A percentile compares a stretch with the other conserved stretches of the same genome.
Conservation (phyloP, 92 coral and sea anemone species). For the Diadumene lineata region DNA sequence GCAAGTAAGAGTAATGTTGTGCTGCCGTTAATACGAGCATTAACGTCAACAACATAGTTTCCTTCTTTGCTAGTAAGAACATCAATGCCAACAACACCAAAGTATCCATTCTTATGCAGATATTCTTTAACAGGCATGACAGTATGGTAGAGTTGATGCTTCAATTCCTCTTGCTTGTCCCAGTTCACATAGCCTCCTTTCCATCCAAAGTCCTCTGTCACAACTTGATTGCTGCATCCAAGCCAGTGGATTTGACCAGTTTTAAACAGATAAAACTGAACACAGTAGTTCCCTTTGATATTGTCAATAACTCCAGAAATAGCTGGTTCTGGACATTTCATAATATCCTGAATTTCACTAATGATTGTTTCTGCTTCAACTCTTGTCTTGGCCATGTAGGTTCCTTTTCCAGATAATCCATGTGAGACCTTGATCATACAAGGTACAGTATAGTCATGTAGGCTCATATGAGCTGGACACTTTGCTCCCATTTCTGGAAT, state of each 20-base stretch:
- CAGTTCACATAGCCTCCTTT: slow-evolving; percentile 46
- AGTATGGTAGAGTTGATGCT: slow-evolving; percentile 41
- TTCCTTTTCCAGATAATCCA: slow-evolving; percentile 60
- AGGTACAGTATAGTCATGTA: slow-evolving; percentile 70
- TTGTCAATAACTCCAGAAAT: slow-evolving; percentile 68
- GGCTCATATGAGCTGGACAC: slow-evolving; percentile 69
- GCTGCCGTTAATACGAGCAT: slow-evolving; percentile 64
- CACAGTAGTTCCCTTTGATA: slow-evolving; percentile 56
- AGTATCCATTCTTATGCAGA: slow-evolving; percentile 72
- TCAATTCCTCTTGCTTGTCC: slow-evolving; percentile 67
- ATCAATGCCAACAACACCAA: slow-evolving; percentile 75
- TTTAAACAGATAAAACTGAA: slow-evolving; percentile 66
- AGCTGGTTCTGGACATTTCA: slow-evolving; percentile 54
- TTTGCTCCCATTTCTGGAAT: slow-evolving; percentile 86
- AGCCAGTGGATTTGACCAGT: slow-evolving; percentile 67
- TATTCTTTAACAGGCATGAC: slow-evolving; percentile 67
- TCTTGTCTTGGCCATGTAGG: slow-evolving; percentile 62
- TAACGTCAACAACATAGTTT: slow-evolving; percentile 68
- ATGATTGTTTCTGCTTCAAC: slow-evolving; percentile 53
- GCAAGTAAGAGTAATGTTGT: slow-evolving; percentile 67
- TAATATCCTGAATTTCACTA: slow-evolving; percentile 35
- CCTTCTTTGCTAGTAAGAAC: slow-evolving; percentile 64
- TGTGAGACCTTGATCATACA: slow-evolving; percentile 82
- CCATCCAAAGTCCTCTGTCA: slow-evolving; percentile 23
- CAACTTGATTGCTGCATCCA: slow-evolving; percentile 44